Base-by-base conservation (phyloP, 2,797 vertebrate genomes). In the Xenentodon cancila region DNA sequence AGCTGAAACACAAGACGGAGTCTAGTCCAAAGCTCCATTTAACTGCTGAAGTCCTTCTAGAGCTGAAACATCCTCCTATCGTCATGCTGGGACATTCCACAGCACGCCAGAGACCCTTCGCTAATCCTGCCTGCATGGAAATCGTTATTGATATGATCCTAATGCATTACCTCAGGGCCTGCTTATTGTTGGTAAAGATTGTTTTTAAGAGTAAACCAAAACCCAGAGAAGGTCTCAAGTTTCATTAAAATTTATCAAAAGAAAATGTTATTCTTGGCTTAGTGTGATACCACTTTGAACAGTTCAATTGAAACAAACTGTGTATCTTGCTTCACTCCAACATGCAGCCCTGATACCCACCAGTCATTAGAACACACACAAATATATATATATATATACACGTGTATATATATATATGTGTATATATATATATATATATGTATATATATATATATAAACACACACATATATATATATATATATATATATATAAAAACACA, bases 181-280 rank as follows among this genome's bases (percentile, higher is more conserved):
- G 85, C 88, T 81, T 91, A 90, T 91, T 93, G 91, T 93, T 93
- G 90, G 86, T 92, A 85, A 91, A 93, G 92, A 92, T 92, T 93
- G 92, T 92, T 92, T 90, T 94, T 91, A 92, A 91, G 91, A 90
- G 92, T 91, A 89, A 92, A 91, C 88, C 86, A 88, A 92, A 92
- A 89, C 86, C 80, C 69, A 80, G 71, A 79, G 86, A 91, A 89
- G 73, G 82, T 82, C 88, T 93, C 51, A 56, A 73, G 87, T 93
- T 92, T 92, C 91, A 89, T 85, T 90, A 85, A 92, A 88, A 90
- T 91, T 87, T 89, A 93, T 92, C 92, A 91, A 92, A 90, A 90
- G 91, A 92, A 93, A 93, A 93, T 92, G 91, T 93, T 94, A 87
- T 93, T 91, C 86, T 93, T 93, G 93, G 92, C 91, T 88, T 76